These are phyloP conservation scores for Chrysolina haemoptera DNA, from an alignment of 2,888 invertebrate genomes.

Conservation along the genomic window DNA sequence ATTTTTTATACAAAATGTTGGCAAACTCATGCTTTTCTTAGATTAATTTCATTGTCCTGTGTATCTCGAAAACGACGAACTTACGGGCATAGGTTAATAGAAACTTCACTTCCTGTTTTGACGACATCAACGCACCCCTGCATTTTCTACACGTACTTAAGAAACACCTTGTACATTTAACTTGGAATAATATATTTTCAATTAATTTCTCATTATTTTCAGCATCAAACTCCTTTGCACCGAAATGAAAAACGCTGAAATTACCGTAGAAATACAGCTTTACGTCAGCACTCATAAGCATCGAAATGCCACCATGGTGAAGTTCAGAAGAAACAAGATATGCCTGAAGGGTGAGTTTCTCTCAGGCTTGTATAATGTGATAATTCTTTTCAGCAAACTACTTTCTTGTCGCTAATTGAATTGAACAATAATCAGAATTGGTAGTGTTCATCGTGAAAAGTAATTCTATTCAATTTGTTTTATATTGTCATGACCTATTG, in stretches of 20 bases:
- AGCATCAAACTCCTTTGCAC: constrained; percentile 88
- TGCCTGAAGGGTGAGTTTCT: constrained; percentile 81
- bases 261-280: constrained; percentile 85
- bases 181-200: not conserved
- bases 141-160: no score
- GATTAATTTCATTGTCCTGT: no score
- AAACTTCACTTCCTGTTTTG: no score
- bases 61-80: no score
- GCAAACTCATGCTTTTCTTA: no score
- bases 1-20: no score
- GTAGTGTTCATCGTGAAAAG: no score
- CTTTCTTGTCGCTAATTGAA: not conserved
- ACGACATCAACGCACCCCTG: no score
- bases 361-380: not conserved
- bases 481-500: no score
- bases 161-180: not conserved
- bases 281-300: constrained; percentile 84
- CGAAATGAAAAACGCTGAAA: constrained; percentile 85
- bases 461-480: no score
- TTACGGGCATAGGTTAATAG: no score
- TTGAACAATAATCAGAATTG: no score
- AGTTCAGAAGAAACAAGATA: constrained; percentile 89
- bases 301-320: constrained; percentile 80
- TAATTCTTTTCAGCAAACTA: not conserved
- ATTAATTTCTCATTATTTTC: constrained; percentile 48